phyloP scores from a whole-genome alignment of 2,797 vertebrate genomes.

The Anguilla anguilla region DNA sequence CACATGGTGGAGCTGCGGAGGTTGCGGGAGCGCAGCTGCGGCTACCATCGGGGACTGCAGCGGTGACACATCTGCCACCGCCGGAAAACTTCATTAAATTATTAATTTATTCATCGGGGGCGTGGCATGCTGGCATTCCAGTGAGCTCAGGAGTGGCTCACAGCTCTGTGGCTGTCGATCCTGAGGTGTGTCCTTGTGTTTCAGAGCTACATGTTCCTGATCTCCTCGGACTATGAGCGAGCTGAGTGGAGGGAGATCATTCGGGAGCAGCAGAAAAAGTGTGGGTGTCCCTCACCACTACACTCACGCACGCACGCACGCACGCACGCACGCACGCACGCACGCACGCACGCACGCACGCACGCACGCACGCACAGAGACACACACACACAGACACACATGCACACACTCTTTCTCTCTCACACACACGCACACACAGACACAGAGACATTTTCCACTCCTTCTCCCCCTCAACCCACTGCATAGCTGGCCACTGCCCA shows the following conservation, averaged over 20 bases:
- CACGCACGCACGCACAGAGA: background rate
- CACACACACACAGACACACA: background rate
- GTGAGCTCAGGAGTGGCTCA: background rate
- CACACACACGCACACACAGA: background rate
- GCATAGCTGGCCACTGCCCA: background rate
- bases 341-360: background rate
- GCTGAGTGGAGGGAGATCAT: conserved; percentile 94
- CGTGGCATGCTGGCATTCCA: too few species aligned
- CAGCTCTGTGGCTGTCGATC: background rate
- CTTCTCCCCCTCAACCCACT: background rate
- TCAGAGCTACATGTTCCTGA: conserved; percentile 92
- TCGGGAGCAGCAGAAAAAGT: conserved; percentile 97
- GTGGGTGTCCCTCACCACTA: conserved; percentile 67
- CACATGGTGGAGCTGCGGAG: background rate
- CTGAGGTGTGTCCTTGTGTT: conserved; percentile 34
- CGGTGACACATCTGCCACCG: background rate
- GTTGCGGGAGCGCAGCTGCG: background rate
- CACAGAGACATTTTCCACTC: background rate
- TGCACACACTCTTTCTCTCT: background rate
- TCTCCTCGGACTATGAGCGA: conserved; percentile 94
- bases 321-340: background rate
- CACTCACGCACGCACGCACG: background rate
- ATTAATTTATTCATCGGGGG: background rate
- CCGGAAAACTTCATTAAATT: background rate
- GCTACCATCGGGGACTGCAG: background rate